Evolutionary conservation across 2,888 invertebrate species (phyloP).

Genomic region (Drosophila cyrtoloma): DNA sequence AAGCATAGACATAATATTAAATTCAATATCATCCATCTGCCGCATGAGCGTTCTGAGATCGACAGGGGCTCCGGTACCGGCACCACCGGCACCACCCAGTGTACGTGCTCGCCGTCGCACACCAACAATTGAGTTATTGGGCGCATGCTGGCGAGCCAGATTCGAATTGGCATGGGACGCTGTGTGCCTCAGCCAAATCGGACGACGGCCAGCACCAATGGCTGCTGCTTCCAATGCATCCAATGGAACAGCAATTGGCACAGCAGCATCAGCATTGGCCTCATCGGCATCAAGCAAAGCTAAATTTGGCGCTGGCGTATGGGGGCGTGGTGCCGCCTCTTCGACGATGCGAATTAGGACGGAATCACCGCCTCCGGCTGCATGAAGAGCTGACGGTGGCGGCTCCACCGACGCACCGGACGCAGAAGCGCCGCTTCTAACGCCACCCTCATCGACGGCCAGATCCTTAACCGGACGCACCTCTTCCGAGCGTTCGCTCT

Average conservation of each 20-base stretch:
- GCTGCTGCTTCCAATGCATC: conserved; percentile 11
- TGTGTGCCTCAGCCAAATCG: conserved; percentile 47
- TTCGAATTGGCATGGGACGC: conserved; percentile 55
- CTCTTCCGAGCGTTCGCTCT: conserved; percentile 95
- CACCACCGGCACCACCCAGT: conserved; percentile 57
- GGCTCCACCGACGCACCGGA: conserved; percentile 36
- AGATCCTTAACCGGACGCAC: conserved; percentile 85
- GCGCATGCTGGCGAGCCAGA: conserved; percentile 71
- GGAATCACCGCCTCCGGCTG: conserved; percentile 38
- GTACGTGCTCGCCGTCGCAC: conserved; percentile 78
- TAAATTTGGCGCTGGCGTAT: conserved; percentile 43
- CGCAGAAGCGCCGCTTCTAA: conserved; percentile 28
- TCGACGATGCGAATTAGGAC: conserved; percentile 55
- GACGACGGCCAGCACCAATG: conserved; percentile 42
- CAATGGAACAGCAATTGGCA: conserved; percentile 10
- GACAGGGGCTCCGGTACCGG: conserved; percentile 31
- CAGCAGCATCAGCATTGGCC: conserved; percentile 10
- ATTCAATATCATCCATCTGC: conserved; percentile 76
- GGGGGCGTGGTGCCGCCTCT: conserved; percentile 41
- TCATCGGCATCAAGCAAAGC: conserved; percentile 36
- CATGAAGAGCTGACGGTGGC: conserved; percentile 44
- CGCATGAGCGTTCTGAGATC: conserved; percentile 68
- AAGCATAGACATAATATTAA: conserved; percentile 82
- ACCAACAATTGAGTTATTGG: conserved; percentile 76
- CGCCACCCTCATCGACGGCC: conserved; percentile 52